Conservation (phyloP, 2,888 invertebrate species). For the Drosophila atroscutellata region DNA sequence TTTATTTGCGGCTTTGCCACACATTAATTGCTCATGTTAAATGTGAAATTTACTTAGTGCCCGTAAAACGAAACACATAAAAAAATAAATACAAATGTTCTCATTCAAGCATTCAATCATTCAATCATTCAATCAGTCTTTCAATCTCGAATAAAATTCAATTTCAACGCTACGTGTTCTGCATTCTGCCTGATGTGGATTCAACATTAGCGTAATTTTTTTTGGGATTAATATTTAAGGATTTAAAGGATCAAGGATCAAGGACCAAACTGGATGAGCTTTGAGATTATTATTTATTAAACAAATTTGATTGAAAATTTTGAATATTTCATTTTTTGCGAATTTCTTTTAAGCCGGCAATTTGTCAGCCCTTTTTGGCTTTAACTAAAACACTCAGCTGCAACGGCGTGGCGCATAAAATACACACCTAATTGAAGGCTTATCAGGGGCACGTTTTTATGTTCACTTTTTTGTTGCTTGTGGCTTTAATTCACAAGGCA, state of each 20-base stretch:
- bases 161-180: conserved; percentile 6
- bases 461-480: conserved; percentile 17
- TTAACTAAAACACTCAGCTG: neutral
- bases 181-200: conserved; percentile 6
- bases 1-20: conserved; percentile 77
- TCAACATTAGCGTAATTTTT: conserved; percentile 2
- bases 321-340: neutral
- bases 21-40: conserved; percentile 77
- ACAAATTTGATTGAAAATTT: neutral
- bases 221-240: neutral
- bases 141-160: neutral
- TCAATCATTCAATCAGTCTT: too few species aligned
- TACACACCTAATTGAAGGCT: conserved; percentile 51
- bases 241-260: neutral
- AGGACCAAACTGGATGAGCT: neutral
- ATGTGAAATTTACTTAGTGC: conserved; percentile 64
- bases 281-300: neutral
- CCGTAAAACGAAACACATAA: conserved; percentile 8
- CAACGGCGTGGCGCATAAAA: conserved; percentile 16
- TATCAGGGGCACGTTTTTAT: conserved; percentile 37
- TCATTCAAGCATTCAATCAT: neutral
- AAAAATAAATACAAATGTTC: conserved; percentile 8
- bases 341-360: neutral
- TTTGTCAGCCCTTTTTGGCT: neutral
- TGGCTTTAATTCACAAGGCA: neutral